Base-by-base conservation (phyloP, 2,888 invertebrate species). In the Ennomos fuscantarius region DNA sequence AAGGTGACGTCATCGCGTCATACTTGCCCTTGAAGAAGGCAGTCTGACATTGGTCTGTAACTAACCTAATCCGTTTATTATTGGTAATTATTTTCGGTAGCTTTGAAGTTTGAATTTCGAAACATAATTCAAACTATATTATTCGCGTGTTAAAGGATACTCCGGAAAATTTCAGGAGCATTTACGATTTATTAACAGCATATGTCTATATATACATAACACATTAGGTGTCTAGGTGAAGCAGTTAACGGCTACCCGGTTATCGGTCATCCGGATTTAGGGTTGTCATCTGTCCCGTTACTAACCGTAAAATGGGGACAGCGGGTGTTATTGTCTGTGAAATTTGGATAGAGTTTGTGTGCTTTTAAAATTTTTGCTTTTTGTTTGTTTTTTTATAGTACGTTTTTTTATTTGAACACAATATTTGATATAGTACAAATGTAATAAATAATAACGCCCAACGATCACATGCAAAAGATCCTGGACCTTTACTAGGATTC, bases 1-100 rank as follows among this genome's bases (percentile, higher is more conserved):
- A 55, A 24, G 15, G 9, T 61, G 58, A 65, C 64, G 64, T 55
- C 56, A 61, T 54, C 8, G 12, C 45, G 31, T 15, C 40, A 44
- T 42, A 53, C 55, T 50, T 60, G 50, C 35, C 59, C 58, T 52
- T 55, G 53, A 11, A 9, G 54, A 41, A 51, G 35, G 48, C 24
- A 12, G 31, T n/a, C 40, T 42, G 48, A 36, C 36, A 37, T 37
- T 49, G 42, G 41, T 52, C 0, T 55, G 31, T 45, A 57, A 52
- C 43, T 32, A 42, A 11, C 50, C 36, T 51, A 41, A 54, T 54
- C 41, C 35, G 37, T 47, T 53, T 45, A 34, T 54, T 51, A 43
- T 41, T 52, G 11, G 41, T 58, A 15, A 39, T 31, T 46, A 46
- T 46, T 51, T 43, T 34, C 9, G n/a, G n/a, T 11, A 9, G 24